Base-by-base conservation (phyloP, 2,888 invertebrate species). In the Coelopa pilipes region DNA sequence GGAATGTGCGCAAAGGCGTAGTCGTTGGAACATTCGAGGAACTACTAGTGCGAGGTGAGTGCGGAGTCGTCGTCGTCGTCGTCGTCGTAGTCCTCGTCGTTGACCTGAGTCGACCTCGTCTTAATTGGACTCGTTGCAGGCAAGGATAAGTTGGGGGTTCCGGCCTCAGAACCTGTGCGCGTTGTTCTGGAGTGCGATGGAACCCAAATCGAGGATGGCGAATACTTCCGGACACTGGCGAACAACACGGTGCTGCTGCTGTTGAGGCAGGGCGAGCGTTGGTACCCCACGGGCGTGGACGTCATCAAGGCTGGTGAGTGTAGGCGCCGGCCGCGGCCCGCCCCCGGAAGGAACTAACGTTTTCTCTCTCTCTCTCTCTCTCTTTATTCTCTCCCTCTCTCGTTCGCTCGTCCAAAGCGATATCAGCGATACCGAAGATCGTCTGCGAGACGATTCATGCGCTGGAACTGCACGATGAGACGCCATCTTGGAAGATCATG, bases 401-500 rank as follows among this genome's bases (percentile, higher is more conserved):
- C 50, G 53, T n/a, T 70, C 45, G 17, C 59, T 1, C 73, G 79
- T 5, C 72, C 71, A 49, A 45, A 97, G 97, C 96, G 84, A 96
- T 97, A 90, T 94, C 96, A 88, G 96, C 96, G 85, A 96, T 97
- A 84, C 98, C 98, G 84, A 94, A 95, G 90, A 97, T 97, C 91
- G 96, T 97, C 89, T 97, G 96, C 92, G 97, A 97, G 91, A 96
- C 97, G 87, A 96, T 97, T 88, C 95, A 96, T 91, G 96, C 96
- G 81, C 90, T 97, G 90, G 96, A 96, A 89, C 90, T 97, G 88
- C 96, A 96, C 90, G 95, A 96, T 94, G 96, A 96, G 90, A 96
- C 96, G 88, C 96, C 97, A 87, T 96, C 96, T 90, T 97, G 97
- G 97, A 97, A 97, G 90, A 96, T 97, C 90, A 96, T 96, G 96